Percentiles rank a stretch among this genome's conserved stretches.
Evolutionary conservation across 2,797 vertebrate species (phyloP).

Genomic region (Trichosurus vulpecula): DNA sequence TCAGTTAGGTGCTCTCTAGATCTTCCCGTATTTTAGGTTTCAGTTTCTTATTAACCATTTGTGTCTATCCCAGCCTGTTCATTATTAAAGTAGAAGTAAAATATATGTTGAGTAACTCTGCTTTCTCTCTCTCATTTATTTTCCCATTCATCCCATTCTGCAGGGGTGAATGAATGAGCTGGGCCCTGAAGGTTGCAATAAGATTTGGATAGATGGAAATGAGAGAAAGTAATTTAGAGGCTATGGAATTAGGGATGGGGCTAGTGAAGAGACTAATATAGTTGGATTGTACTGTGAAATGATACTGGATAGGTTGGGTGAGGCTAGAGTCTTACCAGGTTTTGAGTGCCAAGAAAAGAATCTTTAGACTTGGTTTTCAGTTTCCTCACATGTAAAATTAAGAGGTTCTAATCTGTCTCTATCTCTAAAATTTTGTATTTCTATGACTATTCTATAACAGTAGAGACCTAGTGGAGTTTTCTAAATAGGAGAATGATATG

Average conservation of each 20-base stretch:
- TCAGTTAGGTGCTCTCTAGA: not conserved
- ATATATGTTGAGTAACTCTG: not conserved
- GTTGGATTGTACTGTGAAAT: not conserved
- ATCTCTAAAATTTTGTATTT: not conserved
- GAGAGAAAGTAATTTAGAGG: not conserved
- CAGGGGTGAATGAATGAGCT: not conserved
- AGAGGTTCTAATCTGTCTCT: not conserved
- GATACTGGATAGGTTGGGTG: not conserved
- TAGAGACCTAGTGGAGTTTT: not conserved
- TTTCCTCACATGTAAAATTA: not conserved
- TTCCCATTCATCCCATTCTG: not conserved
- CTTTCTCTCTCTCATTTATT: not conserved
- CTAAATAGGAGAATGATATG: constrained; percentile 14
- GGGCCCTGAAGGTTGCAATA: not conserved
- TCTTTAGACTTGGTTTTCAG: not conserved
- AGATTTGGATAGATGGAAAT: not conserved
- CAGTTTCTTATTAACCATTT: not conserved
- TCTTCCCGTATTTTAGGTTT: not conserved
- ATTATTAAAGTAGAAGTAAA: not conserved
- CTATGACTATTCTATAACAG: not conserved
- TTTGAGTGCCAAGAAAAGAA: not conserved
- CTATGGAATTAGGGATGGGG: not conserved
- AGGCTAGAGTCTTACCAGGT: not conserved
- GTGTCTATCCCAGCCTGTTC: not conserved
- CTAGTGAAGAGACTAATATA: not conserved